A percentile compares a stretch with the other conserved stretches of the same genome.
Evolutionary conservation across 2,797 vertebrate genomes (phyloP).

Genomic region (Thamnophis elegans): DNA sequence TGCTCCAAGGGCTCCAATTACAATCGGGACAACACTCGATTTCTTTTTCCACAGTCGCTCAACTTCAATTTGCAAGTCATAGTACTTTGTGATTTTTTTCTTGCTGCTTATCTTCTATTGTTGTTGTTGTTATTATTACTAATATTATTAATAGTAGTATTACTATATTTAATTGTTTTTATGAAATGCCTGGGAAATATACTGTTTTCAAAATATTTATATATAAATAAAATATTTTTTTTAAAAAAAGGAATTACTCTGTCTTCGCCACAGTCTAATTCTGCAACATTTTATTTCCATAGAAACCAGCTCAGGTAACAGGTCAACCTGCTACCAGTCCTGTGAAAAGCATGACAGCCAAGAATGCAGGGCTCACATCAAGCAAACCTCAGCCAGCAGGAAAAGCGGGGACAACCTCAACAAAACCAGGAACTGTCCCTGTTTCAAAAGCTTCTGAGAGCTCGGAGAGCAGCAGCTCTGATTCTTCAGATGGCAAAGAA

Average conservation of each 20-base stretch:
- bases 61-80: too few species aligned
- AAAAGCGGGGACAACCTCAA: conserved; percentile 8
- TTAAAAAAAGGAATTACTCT: background rate
- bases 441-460: conserved; percentile 37
- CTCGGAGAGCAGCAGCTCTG: background rate
- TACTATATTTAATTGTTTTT: too few species aligned
- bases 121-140: too few species aligned
- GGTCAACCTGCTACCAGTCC: background rate
- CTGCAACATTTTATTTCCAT: background rate
- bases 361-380: accelerated
- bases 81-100: too few species aligned
- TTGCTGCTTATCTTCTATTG: too few species aligned
- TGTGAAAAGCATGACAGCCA: background rate
- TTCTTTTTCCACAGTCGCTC: too few species aligned
- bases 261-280: conserved; percentile 2
- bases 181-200: too few species aligned
- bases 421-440: background rate
- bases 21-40: too few species aligned
- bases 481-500: background rate
- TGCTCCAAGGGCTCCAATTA: too few species aligned
- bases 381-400: background rate
- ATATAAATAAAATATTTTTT: too few species aligned
- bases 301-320: conserved; percentile 37
- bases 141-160: too few species aligned
- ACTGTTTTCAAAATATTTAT: too few species aligned